Evolutionary conservation across 2,113 vertebrate genomes (phyloP).

Genomic region (Poeciliopsis turrubarensis): DNA sequence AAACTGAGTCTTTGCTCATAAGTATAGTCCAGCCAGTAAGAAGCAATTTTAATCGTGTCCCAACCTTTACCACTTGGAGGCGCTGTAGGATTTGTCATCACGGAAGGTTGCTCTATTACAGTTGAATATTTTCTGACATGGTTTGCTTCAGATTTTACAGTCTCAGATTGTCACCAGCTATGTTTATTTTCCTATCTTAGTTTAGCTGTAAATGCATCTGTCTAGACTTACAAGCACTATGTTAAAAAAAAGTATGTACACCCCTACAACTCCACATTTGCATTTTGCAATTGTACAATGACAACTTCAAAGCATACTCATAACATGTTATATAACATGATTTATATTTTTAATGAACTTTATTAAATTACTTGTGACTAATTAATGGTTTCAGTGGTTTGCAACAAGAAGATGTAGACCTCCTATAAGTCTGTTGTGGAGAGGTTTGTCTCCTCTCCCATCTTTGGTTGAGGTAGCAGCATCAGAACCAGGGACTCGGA

Average conservation of each 20-base stretch:
- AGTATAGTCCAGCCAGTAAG: not conserved
- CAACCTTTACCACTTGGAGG: constrained; percentile 57
- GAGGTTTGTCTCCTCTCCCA: too few relatives aligned
- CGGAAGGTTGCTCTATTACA: not conserved
- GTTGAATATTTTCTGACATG: not conserved
- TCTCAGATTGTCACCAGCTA: not conserved
- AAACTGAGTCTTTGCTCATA: not conserved
- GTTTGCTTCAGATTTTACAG: not conserved
- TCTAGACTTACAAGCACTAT: not conserved
- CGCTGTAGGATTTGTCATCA: constrained; percentile 39
- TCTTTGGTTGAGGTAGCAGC: too few relatives aligned
- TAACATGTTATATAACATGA: too few relatives aligned
- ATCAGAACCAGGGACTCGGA: too few relatives aligned
- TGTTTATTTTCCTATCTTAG: not conserved
- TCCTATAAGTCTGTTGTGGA: too few relatives aligned
- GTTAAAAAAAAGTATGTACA: not conserved
- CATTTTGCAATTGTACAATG: not conserved
- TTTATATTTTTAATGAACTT: too few relatives aligned
- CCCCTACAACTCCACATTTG: not conserved
- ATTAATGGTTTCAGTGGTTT: not conserved
- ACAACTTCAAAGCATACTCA: not conserved
- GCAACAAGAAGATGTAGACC: too few relatives aligned
- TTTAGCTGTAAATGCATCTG: not conserved
- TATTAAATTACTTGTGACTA: too few relatives aligned
- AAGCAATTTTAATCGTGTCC: not conserved